A percentile compares a stretch with the other conserved stretches of the same genome.
Evolutionary conservation across 2,888 invertebrate species (phyloP).

Genomic region (Stenchaetothrips biformis): DNA sequence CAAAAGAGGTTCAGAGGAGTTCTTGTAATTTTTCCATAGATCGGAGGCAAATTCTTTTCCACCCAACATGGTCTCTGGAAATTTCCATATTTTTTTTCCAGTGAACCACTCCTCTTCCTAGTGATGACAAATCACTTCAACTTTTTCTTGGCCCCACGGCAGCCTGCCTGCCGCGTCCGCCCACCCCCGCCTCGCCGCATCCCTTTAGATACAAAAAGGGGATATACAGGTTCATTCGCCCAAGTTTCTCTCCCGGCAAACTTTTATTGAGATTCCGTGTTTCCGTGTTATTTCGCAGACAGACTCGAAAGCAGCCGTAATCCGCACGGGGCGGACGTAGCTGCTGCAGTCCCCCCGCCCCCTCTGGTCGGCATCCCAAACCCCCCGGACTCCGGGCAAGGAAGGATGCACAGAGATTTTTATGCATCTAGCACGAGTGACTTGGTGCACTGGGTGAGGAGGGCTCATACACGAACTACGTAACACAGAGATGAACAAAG

Average conservation of each 20-base stretch:
- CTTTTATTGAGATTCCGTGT: not conserved
- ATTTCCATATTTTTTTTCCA: slow-evolving; percentile 15
- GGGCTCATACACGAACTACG: too few relatives aligned
- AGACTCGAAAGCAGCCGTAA: not conserved
- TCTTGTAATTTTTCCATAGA: too few relatives aligned
- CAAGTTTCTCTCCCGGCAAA: not conserved
- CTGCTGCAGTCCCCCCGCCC: not conserved
- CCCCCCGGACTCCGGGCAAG: not conserved
- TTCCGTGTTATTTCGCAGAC: not conserved
- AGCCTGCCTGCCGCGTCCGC: slow-evolving; percentile 31
- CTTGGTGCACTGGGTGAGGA: too few relatives aligned
- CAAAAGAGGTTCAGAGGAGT: too few relatives aligned
- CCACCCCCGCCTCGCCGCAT: slow-evolving; percentile 29
- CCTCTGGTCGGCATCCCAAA: too few relatives aligned
- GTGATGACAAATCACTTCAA: slow-evolving; percentile 32
- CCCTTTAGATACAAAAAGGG: not conserved
- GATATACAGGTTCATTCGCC: not conserved
- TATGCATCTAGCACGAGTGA: too few relatives aligned
- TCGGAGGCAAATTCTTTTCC: too few relatives aligned
- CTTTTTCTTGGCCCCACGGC: slow-evolving; percentile 29
- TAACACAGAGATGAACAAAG: too few relatives aligned
- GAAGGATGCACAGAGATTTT: not conserved
- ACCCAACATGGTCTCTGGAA: too few relatives aligned
- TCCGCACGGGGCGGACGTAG: not conserved
- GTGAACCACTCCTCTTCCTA: slow-evolving; percentile 29